phyloP scores from a whole-genome alignment of 2,797 vertebrate genomes.

The Hyperoplus lanceolatus region DNA sequence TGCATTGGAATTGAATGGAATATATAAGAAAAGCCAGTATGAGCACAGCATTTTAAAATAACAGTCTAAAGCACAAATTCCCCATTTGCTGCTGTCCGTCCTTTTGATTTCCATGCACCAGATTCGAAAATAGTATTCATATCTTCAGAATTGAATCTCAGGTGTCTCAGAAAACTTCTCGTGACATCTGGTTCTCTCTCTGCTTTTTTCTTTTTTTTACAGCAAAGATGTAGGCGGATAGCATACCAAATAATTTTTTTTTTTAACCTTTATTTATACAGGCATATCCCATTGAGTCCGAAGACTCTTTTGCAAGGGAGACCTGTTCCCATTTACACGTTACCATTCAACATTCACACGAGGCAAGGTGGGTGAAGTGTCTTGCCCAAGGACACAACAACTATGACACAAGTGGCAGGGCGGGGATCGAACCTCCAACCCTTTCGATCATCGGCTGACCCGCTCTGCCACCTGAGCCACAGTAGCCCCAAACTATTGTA shows the following conservation, averaged over 20 bases:
- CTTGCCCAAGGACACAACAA: no score
- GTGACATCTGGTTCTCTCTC: conserved; percentile 68
- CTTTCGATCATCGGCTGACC: no score
- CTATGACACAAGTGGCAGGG: no score
- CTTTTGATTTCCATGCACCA: conserved; percentile 69
- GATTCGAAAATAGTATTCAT: conserved; percentile 78
- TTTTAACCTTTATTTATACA: no score
- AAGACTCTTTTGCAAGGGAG: no score
- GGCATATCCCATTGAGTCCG: no score
- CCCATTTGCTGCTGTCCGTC: conserved; percentile 54
- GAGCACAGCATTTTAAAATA: conserved; percentile 59
- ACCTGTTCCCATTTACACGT: no score
- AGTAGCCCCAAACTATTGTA: neutral
- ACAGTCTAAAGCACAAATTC: conserved; percentile 55
- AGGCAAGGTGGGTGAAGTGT: no score
- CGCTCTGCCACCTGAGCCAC: no score
- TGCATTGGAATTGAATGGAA: conserved; percentile 50
- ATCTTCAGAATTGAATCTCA: conserved; percentile 82
- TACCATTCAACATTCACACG: no score
- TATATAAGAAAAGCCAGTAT: conserved; percentile 43
- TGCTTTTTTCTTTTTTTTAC: conserved; percentile 67
- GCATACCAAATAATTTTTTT: conserved; percentile 73
- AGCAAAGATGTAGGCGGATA: conserved; percentile 43
- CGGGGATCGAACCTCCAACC: no score
- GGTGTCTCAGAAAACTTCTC: conserved; percentile 67